A percentile compares a stretch with the other conserved stretches of the same genome.
phyloP scores from a whole-genome alignment of 2,113 vertebrate species.

The Peromyscus leucopus region DNA sequence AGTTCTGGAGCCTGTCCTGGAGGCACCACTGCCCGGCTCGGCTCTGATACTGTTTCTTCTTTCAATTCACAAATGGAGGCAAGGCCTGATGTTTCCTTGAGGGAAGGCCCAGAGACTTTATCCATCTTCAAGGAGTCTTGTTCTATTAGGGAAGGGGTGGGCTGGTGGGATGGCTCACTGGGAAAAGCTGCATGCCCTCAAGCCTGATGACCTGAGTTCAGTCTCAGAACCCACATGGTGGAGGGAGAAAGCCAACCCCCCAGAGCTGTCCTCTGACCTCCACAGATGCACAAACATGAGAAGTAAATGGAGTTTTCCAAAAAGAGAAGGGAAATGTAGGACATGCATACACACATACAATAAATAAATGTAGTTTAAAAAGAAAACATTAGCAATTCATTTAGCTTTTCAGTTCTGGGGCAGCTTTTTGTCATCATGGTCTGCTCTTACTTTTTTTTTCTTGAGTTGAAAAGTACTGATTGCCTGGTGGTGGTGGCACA shows the following conservation, averaged over 20 bases:
- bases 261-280: not conserved
- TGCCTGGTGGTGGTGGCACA: no score
- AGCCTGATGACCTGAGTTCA: not conserved
- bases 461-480: constrained; percentile 30
- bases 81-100: not conserved
- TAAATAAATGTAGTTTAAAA: not conserved
- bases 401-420: not conserved
- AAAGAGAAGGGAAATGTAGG: not conserved
- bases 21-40: no score
- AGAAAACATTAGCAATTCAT: not conserved
- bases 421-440: constrained; percentile 12
- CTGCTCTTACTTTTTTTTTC: not conserved
- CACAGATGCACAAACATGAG: not conserved
- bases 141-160: constrained; percentile 44
- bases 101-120: not conserved
- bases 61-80: not conserved
- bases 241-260: not conserved
- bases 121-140: constrained; percentile 31
- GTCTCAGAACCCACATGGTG: not conserved
- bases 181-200: not conserved
- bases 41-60: not conserved
- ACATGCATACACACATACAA: not conserved
- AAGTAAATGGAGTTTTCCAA: not conserved
- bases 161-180: not conserved
- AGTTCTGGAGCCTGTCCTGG: no score